phyloP scores from a whole-genome alignment of 2,888 invertebrate genomes.

The Oxytorus armatus region DNA sequence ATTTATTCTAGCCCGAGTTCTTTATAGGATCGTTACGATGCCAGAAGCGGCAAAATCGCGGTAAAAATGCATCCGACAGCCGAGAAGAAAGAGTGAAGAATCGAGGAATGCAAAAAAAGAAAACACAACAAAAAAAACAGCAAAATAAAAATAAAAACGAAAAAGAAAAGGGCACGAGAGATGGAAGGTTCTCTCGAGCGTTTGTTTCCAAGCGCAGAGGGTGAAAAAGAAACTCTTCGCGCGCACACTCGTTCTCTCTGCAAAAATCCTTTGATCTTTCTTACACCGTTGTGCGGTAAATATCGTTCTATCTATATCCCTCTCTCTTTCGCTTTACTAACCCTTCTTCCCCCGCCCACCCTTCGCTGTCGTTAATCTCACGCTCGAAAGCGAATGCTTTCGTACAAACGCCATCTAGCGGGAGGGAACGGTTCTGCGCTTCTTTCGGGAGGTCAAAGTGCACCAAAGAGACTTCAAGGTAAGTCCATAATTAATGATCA shows the following conservation, averaged over 20 bases:
- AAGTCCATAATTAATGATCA: not conserved
- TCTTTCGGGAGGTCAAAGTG: no score
- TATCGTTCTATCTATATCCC: conserved; percentile 28
- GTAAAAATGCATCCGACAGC: conserved; percentile 12
- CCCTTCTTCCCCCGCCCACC: no score
- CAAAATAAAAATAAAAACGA: no score
- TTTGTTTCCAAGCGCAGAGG: conserved; percentile 59
- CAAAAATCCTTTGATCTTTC: conserved; percentile 66
- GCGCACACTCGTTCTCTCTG: conserved; percentile 44
- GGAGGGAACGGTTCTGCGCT: no score
- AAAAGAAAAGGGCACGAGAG: not conserved
- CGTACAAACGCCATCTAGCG: no score
- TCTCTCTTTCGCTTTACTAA: not conserved
- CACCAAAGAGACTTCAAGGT: not conserved
- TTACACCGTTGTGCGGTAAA: conserved; percentile 55
- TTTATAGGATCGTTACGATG: conserved; percentile 62
- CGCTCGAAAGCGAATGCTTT: conserved; percentile 25
- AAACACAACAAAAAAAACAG: not conserved
- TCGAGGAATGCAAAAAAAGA: no score
- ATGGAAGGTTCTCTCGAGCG: conserved; percentile 50
- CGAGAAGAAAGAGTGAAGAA: conserved; percentile 17
- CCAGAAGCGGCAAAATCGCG: conserved; percentile 37
- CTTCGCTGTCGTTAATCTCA: conserved; percentile 48
- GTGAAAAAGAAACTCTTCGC: conserved; percentile 49
- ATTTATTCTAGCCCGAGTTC: conserved; percentile 57